phyloP scores from a whole-genome alignment of 2,888 invertebrate species.

The Diaphora mendica region DNA sequence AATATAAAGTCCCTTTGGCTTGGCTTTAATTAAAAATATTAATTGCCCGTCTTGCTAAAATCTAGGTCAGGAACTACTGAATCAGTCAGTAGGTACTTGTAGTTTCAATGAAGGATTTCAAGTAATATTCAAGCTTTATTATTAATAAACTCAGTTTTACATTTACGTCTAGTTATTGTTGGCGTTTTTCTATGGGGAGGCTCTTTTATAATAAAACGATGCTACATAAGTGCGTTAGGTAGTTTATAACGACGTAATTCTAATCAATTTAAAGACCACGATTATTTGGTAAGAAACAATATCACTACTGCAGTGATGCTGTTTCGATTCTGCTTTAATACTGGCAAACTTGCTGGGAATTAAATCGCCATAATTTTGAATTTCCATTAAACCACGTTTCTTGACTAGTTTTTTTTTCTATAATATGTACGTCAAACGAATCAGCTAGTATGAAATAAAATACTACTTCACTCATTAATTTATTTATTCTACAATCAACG shows the following conservation, averaged over 20 bases:
- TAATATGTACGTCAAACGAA: neutral
- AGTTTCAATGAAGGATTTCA: neutral
- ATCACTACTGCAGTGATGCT: too few relatives aligned
- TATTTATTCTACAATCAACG: slow-evolving; percentile 28
- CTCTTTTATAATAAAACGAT: neutral
- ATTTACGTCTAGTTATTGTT: neutral
- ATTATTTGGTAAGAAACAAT: neutral
- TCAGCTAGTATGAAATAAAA: neutral
- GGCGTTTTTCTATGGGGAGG: neutral
- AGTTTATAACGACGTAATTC: neutral
- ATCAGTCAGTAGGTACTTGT: neutral
- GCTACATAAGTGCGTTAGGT: neutral
- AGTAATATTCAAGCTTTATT: neutral
- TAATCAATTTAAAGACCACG: neutral
- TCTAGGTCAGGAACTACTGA: neutral
- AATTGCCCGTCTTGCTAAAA: neutral
- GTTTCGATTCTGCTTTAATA: neutral
- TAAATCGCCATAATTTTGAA: neutral
- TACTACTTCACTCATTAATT: slow-evolving; percentile 25
- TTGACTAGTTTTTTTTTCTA: neutral
- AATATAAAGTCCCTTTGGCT: neutral
- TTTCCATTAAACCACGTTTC: neutral
- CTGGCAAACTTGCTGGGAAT: neutral
- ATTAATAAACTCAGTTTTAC: neutral
- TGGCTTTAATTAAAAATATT: neutral